These are phyloP conservation scores for Podotricha telesiphe DNA, from an alignment of 2,888 invertebrate species.

Conservation along the genomic window DNA sequence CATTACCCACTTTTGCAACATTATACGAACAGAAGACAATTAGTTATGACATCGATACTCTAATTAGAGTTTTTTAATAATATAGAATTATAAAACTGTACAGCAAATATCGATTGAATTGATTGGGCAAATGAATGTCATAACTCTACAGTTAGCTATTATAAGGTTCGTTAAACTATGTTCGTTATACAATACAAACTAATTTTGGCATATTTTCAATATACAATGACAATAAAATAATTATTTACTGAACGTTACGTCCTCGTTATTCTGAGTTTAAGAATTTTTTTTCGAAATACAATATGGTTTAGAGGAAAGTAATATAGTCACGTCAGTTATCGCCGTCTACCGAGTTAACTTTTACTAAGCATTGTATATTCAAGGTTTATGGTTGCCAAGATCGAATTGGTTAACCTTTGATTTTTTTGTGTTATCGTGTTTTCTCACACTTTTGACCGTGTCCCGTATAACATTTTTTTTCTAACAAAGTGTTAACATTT, in stretches of 20 bases:
- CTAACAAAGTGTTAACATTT: slow-evolving; percentile 15
- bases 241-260: not conserved
- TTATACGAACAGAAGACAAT: not conserved
- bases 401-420: slow-evolving; percentile 21
- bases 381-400: slow-evolving; percentile 30
- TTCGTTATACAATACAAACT: not conserved
- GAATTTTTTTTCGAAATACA: not conserved
- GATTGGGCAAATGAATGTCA: not conserved
- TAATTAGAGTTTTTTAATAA: not conserved
- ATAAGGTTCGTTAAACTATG: not conserved
- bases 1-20: not conserved
- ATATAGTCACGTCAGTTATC: slow-evolving; percentile 23
- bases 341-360: slow-evolving; percentile 16
- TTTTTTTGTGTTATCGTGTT: slow-evolving; percentile 42
- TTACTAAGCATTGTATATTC: slow-evolving; percentile 26
- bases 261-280: not conserved
- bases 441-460: slow-evolving; percentile 74
- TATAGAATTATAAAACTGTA: slow-evolving; percentile 6
- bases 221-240: not conserved
- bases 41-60: not conserved
- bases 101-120: not conserved
- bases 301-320: slow-evolving; percentile 24
- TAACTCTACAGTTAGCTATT: not conserved
- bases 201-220: not conserved
- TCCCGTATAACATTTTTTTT: slow-evolving; percentile 49